phyloP scores from a whole-genome alignment of 2,797 vertebrate species.

The Periophthalmus magnuspinnatus region DNA sequence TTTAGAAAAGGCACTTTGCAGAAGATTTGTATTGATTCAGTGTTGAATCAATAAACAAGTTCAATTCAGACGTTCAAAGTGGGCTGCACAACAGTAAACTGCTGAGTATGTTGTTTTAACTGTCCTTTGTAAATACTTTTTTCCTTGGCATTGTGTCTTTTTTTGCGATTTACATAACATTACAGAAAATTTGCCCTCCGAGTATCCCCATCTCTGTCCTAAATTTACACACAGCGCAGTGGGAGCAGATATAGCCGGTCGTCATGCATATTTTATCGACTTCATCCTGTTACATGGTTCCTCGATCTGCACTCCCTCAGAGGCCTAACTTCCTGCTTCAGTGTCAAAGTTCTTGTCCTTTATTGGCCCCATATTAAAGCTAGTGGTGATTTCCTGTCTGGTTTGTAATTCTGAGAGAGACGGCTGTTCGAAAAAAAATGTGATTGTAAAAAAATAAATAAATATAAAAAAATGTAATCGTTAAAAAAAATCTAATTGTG shows the following conservation, averaged over 20 bases:
- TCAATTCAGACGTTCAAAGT: conserved; percentile 1
- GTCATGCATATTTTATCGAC: conserved; percentile 59
- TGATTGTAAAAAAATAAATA: too few species aligned
- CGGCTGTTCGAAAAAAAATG: too few species aligned
- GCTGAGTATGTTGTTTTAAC: not conserved
- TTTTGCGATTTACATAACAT: too few species aligned
- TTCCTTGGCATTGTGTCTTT: too few species aligned
- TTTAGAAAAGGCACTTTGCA: conserved; percentile 35
- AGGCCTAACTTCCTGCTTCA: conserved; percentile 70
- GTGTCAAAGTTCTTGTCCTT: conserved; percentile 68
- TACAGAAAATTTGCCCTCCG: too few species aligned
- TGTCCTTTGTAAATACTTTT: not conserved
- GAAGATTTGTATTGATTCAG: conserved; percentile 36
- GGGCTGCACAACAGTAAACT: conserved; percentile 20
- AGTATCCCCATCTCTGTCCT: conserved; percentile 7
- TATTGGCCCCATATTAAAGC: conserved; percentile 45
- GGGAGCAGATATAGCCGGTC: conserved; percentile 13
- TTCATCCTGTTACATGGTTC: conserved; percentile 60
- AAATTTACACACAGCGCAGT: conserved; percentile 21
- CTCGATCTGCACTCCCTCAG: conserved; percentile 59
- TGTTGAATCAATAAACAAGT: conserved; percentile 32
- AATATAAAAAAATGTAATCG: too few species aligned
- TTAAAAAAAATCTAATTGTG: too few species aligned
- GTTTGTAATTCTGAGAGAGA: conserved; percentile 32
- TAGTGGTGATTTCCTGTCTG: conserved; percentile 54